These are phyloP conservation scores for Chelon auratus DNA, from an alignment of 2,797 vertebrate genomes.

Conservation along the genomic window DNA sequence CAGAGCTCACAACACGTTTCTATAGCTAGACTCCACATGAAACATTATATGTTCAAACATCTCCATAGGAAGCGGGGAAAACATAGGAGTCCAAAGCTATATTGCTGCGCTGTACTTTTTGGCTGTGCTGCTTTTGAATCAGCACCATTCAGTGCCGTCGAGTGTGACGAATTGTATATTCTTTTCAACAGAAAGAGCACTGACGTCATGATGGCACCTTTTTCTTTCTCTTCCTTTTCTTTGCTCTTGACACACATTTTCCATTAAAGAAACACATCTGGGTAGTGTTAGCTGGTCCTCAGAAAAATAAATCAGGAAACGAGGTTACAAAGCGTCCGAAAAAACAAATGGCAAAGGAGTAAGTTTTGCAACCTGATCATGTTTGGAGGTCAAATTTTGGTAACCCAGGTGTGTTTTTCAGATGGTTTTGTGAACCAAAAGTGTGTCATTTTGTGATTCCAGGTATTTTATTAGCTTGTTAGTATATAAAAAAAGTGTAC, in stretches of 20 bases:
- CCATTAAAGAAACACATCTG: slow-evolving; percentile 73
- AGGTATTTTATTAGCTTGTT: slow-evolving; percentile 22
- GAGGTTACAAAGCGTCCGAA: slow-evolving; percentile 51
- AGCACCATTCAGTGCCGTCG: slow-evolving; percentile 22
- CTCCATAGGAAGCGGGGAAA: slow-evolving; percentile 48
- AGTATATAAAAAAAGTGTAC: not conserved
- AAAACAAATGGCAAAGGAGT: slow-evolving; percentile 43
- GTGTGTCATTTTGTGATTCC: slow-evolving; percentile 49
- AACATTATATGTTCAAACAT: slow-evolving; percentile 64
- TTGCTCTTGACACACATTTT: slow-evolving; percentile 50
- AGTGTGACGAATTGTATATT: slow-evolving; percentile 60
- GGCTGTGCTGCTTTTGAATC: slow-evolving; percentile 48
- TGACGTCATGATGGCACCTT: slow-evolving; percentile 46
- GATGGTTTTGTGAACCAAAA: slow-evolving; percentile 36
- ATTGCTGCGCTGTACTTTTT: slow-evolving; percentile 25
- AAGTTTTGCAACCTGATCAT: slow-evolving; percentile 59
- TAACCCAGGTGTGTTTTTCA: slow-evolving; percentile 37
- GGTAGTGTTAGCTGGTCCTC: slow-evolving; percentile 66
- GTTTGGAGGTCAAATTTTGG: slow-evolving; percentile 59
- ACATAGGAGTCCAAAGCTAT: slow-evolving; percentile 35
- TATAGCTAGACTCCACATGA: slow-evolving; percentile 60
- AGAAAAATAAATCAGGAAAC: slow-evolving; percentile 72
- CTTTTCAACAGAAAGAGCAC: slow-evolving; percentile 51
- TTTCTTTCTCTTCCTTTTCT: slow-evolving; percentile 27
- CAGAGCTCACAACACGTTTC: slow-evolving; percentile 51